Percentiles rank a stretch among this genome's conserved stretches.
Evolutionary conservation across 2,113 vertebrate species (phyloP).

Genomic region (Odocoileus hemionus): DNA sequence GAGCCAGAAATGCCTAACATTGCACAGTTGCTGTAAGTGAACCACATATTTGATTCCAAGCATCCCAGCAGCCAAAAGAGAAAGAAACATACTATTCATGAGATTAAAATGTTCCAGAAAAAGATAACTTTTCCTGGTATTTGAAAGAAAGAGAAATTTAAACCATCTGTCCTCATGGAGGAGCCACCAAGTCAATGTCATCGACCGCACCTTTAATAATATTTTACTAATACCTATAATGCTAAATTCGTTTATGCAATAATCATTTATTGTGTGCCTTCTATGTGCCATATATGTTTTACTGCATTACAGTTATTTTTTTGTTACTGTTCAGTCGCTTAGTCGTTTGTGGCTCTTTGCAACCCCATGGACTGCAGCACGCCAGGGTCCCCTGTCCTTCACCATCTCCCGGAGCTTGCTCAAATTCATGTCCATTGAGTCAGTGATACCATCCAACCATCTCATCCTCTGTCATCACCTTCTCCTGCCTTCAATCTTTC

Average conservation of each 20-base stretch:
- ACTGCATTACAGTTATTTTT: neutral
- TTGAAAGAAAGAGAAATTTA: neutral
- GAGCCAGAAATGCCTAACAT: neutral
- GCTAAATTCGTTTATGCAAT: neutral
- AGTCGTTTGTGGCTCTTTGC: neutral
- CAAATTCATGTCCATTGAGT: neutral
- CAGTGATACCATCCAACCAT: neutral
- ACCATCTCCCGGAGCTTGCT: neutral
- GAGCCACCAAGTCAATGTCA: neutral
- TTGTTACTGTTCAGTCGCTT: neutral
- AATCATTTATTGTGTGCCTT: neutral
- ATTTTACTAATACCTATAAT: neutral
- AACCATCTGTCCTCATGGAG: neutral
- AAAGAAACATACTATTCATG: neutral
- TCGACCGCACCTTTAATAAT: neutral
- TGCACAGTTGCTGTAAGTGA: neutral
- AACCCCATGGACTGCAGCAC: neutral
- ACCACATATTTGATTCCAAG: neutral
- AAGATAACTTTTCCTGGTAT: neutral
- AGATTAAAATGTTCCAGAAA: neutral
- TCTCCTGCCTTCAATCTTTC: neutral
- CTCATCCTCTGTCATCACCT: neutral
- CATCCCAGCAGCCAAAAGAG: neutral
- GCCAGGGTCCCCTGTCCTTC: neutral
- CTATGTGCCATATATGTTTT: neutral